phyloP scores from a whole-genome alignment of 2,113 vertebrate species.

The Mystacornis crossleyi region DNA sequence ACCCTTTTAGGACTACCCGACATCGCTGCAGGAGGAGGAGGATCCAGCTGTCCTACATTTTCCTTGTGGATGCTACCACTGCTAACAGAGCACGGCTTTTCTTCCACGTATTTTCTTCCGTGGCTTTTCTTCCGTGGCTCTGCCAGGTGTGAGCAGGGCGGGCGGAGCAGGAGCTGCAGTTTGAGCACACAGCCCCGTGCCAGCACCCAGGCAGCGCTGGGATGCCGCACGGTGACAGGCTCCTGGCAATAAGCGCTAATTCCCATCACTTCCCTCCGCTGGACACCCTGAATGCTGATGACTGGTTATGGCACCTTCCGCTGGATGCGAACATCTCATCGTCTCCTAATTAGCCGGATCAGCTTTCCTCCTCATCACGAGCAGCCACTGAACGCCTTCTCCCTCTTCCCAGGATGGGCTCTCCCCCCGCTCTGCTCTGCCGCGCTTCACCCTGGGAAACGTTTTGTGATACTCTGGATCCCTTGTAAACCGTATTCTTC shows the following conservation, averaged over 20 bases:
- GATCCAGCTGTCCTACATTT: constrained; percentile 36
- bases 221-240: accelerated
- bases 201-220: accelerated
- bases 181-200: background rate
- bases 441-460: constrained; percentile 15
- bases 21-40: background rate
- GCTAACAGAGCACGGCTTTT: background rate
- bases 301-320: background rate
- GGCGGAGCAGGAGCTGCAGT: background rate
- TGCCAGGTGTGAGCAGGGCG: background rate
- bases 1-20: background rate
- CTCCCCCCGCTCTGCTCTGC: background rate
- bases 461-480: constrained; percentile 19
- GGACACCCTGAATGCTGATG: background rate
- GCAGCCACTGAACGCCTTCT: background rate
- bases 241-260: background rate
- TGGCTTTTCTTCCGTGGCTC: background rate
- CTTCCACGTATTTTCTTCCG: background rate
- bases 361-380: background rate
- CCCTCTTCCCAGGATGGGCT: background rate
- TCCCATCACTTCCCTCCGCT: background rate
- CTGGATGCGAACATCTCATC: background rate
- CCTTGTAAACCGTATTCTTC: constrained; percentile 48
- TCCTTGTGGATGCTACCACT: background rate
- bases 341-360: background rate